Percentiles rank a stretch among this genome's conserved stretches.
These are phyloP conservation scores for Mimumesa dahlbomi DNA, from an alignment of 2,888 invertebrate species.

Conservation along the genomic window DNA sequence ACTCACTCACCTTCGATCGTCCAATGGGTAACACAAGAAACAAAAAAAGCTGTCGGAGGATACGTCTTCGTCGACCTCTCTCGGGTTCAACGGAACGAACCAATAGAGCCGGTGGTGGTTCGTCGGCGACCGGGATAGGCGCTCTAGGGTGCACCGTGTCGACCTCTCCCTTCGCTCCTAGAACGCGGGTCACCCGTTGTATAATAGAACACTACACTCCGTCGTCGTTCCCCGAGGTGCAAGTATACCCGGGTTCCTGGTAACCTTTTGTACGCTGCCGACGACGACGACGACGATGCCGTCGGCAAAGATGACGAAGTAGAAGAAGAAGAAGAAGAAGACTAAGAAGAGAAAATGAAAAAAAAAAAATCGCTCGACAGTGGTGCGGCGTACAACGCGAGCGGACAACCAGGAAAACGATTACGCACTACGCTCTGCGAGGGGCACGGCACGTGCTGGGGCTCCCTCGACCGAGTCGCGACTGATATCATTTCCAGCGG, in stretches of 20 bases:
- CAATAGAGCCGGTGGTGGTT: too few relatives aligned
- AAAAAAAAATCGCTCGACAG: neutral
- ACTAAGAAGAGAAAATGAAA: too few relatives aligned
- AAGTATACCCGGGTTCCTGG: neutral
- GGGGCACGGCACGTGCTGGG: constrained; percentile 65
- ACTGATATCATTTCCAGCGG: constrained; percentile 78
- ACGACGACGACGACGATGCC: neutral
- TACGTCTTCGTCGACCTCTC: neutral
- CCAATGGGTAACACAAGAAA: too few relatives aligned
- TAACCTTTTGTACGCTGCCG: too few relatives aligned
- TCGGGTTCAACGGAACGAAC: constrained; percentile 5
- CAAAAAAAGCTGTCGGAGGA: neutral
- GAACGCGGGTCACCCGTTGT: constrained; percentile 32
- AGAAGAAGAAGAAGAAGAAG: too few relatives aligned
- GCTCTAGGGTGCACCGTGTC: constrained; percentile 11
- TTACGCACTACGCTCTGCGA: constrained; percentile 51
- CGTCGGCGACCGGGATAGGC: constrained; percentile 3
- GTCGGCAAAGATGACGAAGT: too few relatives aligned
- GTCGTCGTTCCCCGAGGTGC: constrained; percentile 8
- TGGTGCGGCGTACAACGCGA: neutral
- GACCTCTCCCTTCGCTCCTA: constrained; percentile 4
- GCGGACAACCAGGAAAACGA: constrained; percentile 26
- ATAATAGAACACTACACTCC: neutral
- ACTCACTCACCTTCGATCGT: constrained; percentile 27
- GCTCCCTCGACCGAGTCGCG: constrained; percentile 77